phyloP scores from a whole-genome alignment of 1,140 invertebrate species.

The Metaphire vulgaris region DNA sequence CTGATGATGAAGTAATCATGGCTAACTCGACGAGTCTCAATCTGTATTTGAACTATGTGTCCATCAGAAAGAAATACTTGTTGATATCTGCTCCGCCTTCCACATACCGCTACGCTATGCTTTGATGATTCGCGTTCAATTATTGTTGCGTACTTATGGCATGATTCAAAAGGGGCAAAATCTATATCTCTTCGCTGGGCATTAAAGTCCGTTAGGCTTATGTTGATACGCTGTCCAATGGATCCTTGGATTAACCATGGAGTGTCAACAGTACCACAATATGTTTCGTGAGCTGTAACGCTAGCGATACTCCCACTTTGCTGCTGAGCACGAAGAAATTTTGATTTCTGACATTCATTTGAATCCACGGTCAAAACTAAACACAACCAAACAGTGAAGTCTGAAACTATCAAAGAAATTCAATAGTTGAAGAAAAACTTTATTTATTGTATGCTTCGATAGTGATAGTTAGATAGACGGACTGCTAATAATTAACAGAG shows the following conservation, averaged over 20 bases:
- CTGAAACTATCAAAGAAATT: too few relatives aligned
- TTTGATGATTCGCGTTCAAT: neutral
- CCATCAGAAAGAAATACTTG: slow-evolving; percentile 4
- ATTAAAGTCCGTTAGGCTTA: slow-evolving; percentile 9
- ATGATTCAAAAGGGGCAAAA: neutral
- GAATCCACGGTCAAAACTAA: slow-evolving; percentile 8
- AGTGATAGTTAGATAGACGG: too few relatives aligned
- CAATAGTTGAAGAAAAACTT: too few relatives aligned
- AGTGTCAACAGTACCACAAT: slow-evolving; percentile 6
- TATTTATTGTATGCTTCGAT: too few relatives aligned
- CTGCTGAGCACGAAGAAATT: neutral
- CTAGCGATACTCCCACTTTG: slow-evolving; percentile 13
- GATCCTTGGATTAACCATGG: slow-evolving; percentile 21
- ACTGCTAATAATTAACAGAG: too few relatives aligned
- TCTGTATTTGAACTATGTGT: slow-evolving; percentile 8
- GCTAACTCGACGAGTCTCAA: slow-evolving; percentile 1
- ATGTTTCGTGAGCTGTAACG: slow-evolving; percentile 13
- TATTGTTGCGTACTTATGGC: slow-evolving; percentile 18
- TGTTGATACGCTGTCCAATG: slow-evolving; percentile 17
- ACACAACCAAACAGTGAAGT: too few relatives aligned
- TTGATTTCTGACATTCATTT: slow-evolving; percentile 10
- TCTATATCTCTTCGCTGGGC: neutral
- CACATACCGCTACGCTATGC: slow-evolving; percentile 4
- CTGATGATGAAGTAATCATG: slow-evolving; percentile 14
- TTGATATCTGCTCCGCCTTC: neutral